phyloP scores from a whole-genome alignment of 2,888 invertebrate genomes.

The Beris morrisii region DNA sequence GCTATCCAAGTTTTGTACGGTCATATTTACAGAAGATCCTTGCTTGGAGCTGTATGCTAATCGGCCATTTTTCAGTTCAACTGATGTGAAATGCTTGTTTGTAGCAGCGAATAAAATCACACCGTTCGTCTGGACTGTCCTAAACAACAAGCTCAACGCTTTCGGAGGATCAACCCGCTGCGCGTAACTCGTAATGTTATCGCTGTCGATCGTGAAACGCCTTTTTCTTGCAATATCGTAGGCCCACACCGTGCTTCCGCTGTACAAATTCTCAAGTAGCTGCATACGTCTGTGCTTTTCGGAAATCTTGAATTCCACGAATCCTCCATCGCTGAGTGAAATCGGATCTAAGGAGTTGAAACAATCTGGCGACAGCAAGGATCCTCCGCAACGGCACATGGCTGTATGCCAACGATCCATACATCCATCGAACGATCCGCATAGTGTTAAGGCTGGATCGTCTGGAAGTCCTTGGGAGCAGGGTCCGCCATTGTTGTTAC shows the following conservation, averaged over 20 bases:
- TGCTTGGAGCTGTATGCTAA: conserved; percentile 79
- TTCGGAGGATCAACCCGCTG: conserved; percentile 63
- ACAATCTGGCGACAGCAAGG: conserved; percentile 78
- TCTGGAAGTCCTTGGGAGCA: conserved; percentile 59
- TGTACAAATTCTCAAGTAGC: conserved; percentile 76
- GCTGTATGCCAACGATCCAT: conserved; percentile 82
- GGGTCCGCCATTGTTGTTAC: conserved; percentile 67
- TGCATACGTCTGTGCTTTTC: conserved; percentile 87
- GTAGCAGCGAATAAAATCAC: conserved; percentile 84
- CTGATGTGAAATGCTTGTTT: conserved; percentile 81
- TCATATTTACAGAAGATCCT: conserved; percentile 81
- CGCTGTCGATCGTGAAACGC: conserved; percentile 48
- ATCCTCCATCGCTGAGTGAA: conserved; percentile 76
- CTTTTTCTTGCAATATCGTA: conserved; percentile 52
- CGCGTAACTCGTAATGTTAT: conserved; percentile 50
- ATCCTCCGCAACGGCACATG: conserved; percentile 70
- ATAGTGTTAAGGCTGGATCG: conserved; percentile 55
- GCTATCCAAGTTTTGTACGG: conserved; percentile 62
- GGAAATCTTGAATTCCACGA: conserved; percentile 75
- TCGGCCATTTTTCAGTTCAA: conserved; percentile 76
- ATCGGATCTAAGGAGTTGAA: conserved; percentile 75
- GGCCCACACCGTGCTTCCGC: conserved; percentile 72
- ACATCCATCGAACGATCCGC: conserved; percentile 70
- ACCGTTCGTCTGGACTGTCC: conserved; percentile 77
- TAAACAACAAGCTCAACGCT: conserved; percentile 76